These are phyloP conservation scores for Phaedon cochleariae DNA, from an alignment of 2,888 invertebrate species.

Conservation along the genomic window DNA sequence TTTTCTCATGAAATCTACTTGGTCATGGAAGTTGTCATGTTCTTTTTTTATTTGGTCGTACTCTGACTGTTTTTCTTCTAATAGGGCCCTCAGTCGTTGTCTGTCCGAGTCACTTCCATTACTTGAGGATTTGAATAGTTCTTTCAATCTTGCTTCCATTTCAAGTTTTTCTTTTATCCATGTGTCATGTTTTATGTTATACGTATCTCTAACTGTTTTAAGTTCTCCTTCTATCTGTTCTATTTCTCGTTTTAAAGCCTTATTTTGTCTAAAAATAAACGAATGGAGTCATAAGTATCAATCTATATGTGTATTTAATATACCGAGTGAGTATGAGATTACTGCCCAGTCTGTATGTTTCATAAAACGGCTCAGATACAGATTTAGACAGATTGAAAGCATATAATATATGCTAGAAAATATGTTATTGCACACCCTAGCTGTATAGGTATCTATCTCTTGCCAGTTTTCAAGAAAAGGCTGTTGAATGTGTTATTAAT, in stretches of 20 bases:
- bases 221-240: constrained; percentile 71
- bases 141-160: constrained; percentile 68
- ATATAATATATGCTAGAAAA: too few species aligned
- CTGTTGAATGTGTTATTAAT: too few species aligned
- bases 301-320: too few species aligned
- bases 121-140: constrained; percentile 45
- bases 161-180: constrained; percentile 78
- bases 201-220: constrained; percentile 70
- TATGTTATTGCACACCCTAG: too few species aligned
- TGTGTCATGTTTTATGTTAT: constrained; percentile 71
- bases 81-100: constrained; percentile 71
- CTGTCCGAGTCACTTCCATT: constrained; percentile 67
- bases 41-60: constrained; percentile 75
- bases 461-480: too few species aligned
- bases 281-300: too few species aligned
- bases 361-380: too few species aligned
- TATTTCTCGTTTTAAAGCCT: constrained; percentile 70
- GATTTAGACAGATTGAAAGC: too few species aligned
- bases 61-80: constrained; percentile 80
- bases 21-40: constrained; percentile 73
- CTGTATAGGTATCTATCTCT: too few species aligned
- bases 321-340: too few species aligned
- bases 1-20: constrained; percentile 75
- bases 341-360: too few species aligned
- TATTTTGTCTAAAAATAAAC: constrained; percentile 66